Percentiles rank a stretch among this genome's conserved stretches.
Evolutionary conservation across 2,113 vertebrate genomes (phyloP).

Genomic region (Pedionomus torquatus): DNA sequence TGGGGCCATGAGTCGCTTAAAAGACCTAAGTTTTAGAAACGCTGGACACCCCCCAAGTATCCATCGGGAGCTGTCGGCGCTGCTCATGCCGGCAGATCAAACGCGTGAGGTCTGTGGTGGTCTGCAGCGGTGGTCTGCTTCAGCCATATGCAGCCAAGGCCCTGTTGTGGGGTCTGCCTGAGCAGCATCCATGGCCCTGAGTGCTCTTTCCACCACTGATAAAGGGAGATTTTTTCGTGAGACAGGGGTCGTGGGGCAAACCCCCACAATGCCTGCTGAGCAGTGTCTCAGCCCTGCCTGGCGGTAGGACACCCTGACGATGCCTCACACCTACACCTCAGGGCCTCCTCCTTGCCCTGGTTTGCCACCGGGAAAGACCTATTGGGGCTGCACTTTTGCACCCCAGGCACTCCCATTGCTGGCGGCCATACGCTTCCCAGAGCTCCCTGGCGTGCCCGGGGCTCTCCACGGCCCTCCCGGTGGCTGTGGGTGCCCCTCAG

Average conservation of each 20-base stretch:
- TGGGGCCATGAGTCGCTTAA: not conserved
- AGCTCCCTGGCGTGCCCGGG: accelerated
- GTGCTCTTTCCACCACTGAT: not conserved
- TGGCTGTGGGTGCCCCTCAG: accelerated
- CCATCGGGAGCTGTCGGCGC: accelerated
- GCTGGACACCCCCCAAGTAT: not conserved
- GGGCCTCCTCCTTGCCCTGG: accelerated
- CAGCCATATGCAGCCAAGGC: accelerated
- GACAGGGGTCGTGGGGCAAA: not conserved
- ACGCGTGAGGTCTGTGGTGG: accelerated
- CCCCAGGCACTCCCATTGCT: accelerated
- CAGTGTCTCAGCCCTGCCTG: accelerated
- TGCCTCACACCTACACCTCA: accelerated
- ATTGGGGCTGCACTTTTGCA: not conserved
- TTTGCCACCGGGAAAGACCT: accelerated
- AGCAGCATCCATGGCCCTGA: not conserved
- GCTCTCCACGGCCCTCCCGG: accelerated
- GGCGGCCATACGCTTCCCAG: accelerated
- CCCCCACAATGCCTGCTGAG: not conserved
- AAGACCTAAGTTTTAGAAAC: not conserved
- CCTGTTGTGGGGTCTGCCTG: no score
- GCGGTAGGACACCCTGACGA: accelerated
- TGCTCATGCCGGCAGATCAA: not conserved
- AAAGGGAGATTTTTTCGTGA: not conserved
- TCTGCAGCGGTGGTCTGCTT: accelerated